These are phyloP conservation scores for Leptopilina syphax DNA, from an alignment of 2,888 invertebrate genomes.

Conservation along the genomic window DNA sequence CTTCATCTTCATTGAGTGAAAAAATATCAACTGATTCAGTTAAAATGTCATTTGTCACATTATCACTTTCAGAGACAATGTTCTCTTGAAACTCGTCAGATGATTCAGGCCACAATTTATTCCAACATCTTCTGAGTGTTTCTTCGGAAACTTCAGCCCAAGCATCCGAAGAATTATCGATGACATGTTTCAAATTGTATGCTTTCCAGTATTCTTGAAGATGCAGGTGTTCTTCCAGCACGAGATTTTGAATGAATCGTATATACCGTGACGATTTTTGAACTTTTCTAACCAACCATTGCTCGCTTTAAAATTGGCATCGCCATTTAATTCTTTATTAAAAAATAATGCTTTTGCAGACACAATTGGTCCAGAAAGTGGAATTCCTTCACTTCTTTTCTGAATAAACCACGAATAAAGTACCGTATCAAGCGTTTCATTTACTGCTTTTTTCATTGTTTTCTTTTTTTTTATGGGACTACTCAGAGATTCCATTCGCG, in stretches of 20 bases:
- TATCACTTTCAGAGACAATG: background rate
- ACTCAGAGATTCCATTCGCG: background rate
- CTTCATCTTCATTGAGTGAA: no score
- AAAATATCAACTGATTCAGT: background rate
- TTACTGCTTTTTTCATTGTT: no score
- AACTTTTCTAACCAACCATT: background rate
- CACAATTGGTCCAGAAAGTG: no score
- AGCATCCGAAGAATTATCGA: background rate
- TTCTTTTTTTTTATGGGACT: background rate
- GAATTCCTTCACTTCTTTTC: no score
- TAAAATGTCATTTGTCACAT: background rate
- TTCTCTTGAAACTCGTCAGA: background rate
- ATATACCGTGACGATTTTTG: background rate
- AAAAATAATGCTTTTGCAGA: background rate
- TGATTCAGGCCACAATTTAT: slow-evolving; percentile 1
- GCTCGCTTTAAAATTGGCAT: background rate
- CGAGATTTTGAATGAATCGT: background rate
- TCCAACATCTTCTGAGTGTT: background rate
- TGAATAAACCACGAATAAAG: no score
- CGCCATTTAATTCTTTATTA: background rate
- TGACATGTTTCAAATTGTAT: background rate
- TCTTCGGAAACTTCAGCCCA: background rate
- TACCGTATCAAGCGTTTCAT: no score
- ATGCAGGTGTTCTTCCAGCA: background rate
- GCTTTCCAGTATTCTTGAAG: background rate